Base-by-base conservation (phyloP, 2,888 invertebrate genomes). In the Hemithea aestivaria region DNA sequence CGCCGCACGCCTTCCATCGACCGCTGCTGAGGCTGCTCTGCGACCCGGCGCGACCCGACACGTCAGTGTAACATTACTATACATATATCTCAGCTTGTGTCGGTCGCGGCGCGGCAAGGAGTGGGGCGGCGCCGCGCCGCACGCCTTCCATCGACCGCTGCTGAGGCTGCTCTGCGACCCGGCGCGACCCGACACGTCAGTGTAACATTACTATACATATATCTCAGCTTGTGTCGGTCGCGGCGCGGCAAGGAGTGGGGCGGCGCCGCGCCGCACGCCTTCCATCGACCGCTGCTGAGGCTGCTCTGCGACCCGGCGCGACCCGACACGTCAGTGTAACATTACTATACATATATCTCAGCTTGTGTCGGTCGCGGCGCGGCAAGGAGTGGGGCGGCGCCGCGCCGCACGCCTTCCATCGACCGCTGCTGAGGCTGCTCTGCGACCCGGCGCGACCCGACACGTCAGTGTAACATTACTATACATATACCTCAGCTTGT, bases 311-410 rank as follows among this genome's bases (percentile, higher is more conserved):
- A 90, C 62, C 89, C 91, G 26, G 83, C 90, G 11, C 78, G 84
- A 1, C 58, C 56, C 10, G 62, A 68, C 38, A 69, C 66, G 88
- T 66, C 69, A 67, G 57, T 40, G 9, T 2, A 12, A 4, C 7
- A 26, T 7, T 2, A 10, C 32, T 33, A 28, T 29, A 30, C 39
- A 10, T 36, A n/a, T n/a, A n/a, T n/a, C 91, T 93, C 0, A 92
- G 93, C 48, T 90, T 96, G 40, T 93, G 95, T 66, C 90, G 92
- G 10, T 96, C 95, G 60, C 92, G 92, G 10, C 89, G 91, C 48
- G 92, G 96, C 88, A 92, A 95, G 52, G 94, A 95, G 73, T 97
- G 96, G 96, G 89, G 97, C 28, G 96, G 96, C 7, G 91, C 91
- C 0, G 92, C 94, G 51, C 96, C 96, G 5, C 91, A 92, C 1